phyloP scores from a whole-genome alignment of 64 coral and sea anemone genomes.

The Pachyseris speciosa region DNA sequence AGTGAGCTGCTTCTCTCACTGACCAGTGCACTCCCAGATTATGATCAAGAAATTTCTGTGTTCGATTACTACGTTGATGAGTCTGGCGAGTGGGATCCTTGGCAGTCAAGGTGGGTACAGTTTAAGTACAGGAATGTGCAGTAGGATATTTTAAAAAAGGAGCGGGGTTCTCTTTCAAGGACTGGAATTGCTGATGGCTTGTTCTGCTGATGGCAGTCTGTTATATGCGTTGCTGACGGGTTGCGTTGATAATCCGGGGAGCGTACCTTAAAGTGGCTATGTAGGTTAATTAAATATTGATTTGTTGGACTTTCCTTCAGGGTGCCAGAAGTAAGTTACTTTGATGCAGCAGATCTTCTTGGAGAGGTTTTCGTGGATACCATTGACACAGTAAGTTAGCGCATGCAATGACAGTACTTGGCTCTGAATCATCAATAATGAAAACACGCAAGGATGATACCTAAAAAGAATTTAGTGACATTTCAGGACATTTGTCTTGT shows the following conservation, averaged over 20 bases:
- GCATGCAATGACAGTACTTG: not conserved
- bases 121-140: no score
- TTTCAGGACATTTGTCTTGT: not conserved
- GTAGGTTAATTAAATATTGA: not conserved
- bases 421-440: not conserved
- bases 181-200: no score
- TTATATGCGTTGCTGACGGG: no score
- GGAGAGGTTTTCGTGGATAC: conserved; percentile 98
- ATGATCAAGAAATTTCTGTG: conserved; percentile 97
- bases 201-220: no score
- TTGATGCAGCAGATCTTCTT: conserved; percentile 95
- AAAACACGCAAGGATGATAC: not conserved
- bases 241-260: no score
- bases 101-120: conserved; percentile 83
- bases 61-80: conserved; percentile 99
- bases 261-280: not conserved
- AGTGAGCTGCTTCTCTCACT: conserved; percentile 86
- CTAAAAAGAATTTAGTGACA: not conserved
- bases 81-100: conserved; percentile 97
- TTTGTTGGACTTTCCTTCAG: conserved; percentile 48
- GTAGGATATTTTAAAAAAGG: no score
- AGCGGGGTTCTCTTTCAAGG: no score
- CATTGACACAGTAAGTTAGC: conserved; percentile 79
- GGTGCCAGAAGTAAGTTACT: conserved; percentile 95
- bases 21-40: conserved; percentile 96